Conservation (phyloP, 2,797 vertebrate species). For the Arnoldichthys spilopterus region DNA sequence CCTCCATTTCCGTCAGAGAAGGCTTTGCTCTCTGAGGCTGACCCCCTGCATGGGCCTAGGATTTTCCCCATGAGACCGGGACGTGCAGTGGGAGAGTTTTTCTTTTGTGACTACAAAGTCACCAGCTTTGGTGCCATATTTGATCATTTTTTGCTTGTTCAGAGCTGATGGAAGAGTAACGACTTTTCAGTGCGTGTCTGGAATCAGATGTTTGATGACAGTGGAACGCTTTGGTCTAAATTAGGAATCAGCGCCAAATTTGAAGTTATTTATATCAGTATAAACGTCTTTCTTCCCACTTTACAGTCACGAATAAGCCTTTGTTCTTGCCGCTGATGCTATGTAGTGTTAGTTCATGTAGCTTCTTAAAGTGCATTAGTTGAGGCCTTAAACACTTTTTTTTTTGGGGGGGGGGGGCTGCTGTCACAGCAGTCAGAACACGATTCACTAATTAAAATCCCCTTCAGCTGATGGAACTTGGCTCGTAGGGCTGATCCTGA, state of each 20-base stretch:
- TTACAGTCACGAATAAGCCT: neutral
- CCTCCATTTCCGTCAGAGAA: conserved; percentile 42
- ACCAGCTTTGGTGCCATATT: neutral
- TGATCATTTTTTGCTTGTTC: neutral
- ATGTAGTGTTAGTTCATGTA: neutral
- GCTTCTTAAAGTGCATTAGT: neutral
- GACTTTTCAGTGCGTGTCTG: neutral
- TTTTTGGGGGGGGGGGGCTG: too few relatives aligned
- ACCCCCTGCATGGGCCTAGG: conserved; percentile 47
- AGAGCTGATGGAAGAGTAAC: neutral
- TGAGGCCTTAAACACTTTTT: neutral
- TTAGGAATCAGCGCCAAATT: neutral
- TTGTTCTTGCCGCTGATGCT: neutral
- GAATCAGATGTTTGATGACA: neutral
- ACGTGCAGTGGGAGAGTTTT: neutral
- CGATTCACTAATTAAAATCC: conserved; percentile 32
- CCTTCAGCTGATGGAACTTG: conserved; percentile 40
- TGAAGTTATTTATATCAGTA: conserved; percentile 4
- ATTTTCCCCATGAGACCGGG: conserved; percentile 27
- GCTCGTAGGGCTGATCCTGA: conserved; percentile 37
- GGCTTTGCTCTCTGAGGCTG: conserved; percentile 35
- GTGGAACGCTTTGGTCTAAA: conserved; percentile 6
- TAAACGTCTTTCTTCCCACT: neutral
- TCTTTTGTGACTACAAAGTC: conserved; percentile 1
- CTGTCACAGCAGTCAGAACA: neutral